Conservation (phyloP, 1,140 invertebrate species). For the Linepithema humile region DNA sequence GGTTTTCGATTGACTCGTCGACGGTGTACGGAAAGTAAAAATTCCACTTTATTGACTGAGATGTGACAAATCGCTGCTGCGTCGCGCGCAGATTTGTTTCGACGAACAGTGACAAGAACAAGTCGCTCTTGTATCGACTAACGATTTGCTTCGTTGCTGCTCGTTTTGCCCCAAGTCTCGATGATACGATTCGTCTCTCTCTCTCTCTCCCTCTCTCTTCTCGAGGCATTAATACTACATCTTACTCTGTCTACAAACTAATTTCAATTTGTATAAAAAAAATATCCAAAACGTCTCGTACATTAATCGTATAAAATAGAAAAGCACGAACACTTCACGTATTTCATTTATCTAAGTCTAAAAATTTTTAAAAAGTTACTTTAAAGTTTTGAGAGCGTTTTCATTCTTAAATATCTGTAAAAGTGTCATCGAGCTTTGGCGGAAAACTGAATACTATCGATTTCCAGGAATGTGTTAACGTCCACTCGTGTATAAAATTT, state of each 20-base stretch:
- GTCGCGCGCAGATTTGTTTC: conserved; percentile 8
- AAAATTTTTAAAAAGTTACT: background rate
- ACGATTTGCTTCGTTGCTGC: conserved; percentile 25
- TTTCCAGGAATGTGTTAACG: background rate
- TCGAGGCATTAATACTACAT: background rate
- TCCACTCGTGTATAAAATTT: conserved; percentile 8
- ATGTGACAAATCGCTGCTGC: conserved; percentile 49
- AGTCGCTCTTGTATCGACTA: conserved; percentile 32
- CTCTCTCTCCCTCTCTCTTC: too few relatives aligned
- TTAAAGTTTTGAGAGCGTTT: background rate
- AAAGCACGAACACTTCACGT: background rate
- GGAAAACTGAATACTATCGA: background rate
- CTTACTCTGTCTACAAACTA: background rate
- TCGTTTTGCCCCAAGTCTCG: conserved; percentile 6
- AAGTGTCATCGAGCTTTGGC: background rate
- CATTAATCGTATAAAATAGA: background rate
- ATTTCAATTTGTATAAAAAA: background rate
- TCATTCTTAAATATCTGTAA: background rate
- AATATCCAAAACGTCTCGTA: background rate
- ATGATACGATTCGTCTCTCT: background rate
- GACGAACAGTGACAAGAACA: conserved; percentile 28
- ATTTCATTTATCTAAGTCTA: background rate
- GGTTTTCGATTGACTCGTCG: conserved; percentile 49
- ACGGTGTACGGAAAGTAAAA: conserved; percentile 56
- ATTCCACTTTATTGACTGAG: conserved; percentile 59